Evolutionary conservation across 2,797 vertebrate species (phyloP).

Genomic region (Acrocephalus scirpaceus): DNA sequence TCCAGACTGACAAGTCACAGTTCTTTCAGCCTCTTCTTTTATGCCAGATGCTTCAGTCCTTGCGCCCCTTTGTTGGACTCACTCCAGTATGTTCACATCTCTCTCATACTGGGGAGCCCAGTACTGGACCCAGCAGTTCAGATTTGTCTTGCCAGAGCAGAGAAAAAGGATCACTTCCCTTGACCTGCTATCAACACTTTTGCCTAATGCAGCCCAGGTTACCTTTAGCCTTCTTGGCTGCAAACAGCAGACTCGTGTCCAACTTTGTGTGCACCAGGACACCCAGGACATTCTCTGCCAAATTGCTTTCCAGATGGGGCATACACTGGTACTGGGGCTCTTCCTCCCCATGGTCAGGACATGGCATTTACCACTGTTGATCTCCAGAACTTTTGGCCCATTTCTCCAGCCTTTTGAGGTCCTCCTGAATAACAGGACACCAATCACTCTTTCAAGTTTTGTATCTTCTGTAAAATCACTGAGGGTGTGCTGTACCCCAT

Average conservation of each 20-base stretch:
- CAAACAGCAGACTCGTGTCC: not conserved
- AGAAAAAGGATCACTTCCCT: not conserved
- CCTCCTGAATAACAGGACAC: not conserved
- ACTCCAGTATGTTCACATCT: fast-evolving
- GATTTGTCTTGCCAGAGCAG: not conserved
- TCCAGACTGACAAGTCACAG: not conserved
- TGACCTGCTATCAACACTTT: not conserved
- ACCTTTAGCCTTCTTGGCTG: not conserved
- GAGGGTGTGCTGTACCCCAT: not conserved
- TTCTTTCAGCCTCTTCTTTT: not conserved
- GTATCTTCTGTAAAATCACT: not conserved
- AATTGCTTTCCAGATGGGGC: not conserved
- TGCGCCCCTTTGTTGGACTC: not conserved
- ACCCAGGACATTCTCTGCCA: not conserved
- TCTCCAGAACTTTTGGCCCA: not conserved
- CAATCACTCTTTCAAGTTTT: not conserved
- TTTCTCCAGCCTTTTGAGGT: not conserved
- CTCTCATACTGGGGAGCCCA: not conserved
- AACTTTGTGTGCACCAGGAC: not conserved
- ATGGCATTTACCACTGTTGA: not conserved
- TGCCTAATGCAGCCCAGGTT: not conserved
- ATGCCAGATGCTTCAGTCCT: not conserved
- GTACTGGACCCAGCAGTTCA: not conserved
- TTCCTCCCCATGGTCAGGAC: not conserved
- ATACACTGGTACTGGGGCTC: not conserved